These are phyloP conservation scores for Calidris pygmaea DNA, from an alignment of 2,113 vertebrate species.

Conservation along the genomic window DNA sequence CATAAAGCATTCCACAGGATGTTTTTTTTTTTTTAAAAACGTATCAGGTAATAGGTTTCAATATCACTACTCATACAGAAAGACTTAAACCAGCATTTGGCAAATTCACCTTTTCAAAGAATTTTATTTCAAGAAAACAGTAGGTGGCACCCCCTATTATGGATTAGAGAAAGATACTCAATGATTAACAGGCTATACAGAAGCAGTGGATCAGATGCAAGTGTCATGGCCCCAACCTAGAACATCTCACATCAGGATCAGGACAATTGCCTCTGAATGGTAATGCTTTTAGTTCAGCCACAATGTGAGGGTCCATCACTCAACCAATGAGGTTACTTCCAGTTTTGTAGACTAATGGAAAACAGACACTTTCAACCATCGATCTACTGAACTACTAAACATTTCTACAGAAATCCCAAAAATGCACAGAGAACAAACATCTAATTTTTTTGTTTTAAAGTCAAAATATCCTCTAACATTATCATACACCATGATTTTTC, in stretches of 20 bases:
- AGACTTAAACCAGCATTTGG: background rate
- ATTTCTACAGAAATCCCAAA: background rate
- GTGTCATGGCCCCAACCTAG: background rate
- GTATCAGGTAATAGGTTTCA: background rate
- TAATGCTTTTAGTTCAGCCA: background rate
- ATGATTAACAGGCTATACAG: rapidly evolving
- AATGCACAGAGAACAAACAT: background rate
- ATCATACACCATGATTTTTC: background rate
- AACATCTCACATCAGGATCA: background rate
- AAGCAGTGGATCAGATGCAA: background rate
- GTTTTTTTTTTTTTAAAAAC: background rate
- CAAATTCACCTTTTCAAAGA: background rate
- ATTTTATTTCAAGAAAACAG: background rate
- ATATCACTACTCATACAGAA: background rate
- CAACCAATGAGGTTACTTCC: background rate
- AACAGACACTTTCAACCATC: background rate
- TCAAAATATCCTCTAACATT: background rate
- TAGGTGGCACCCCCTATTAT: background rate
- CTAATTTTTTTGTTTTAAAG: background rate
- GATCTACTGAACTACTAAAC: background rate
- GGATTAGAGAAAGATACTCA: background rate
- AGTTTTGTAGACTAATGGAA: background rate
- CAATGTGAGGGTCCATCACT: background rate
- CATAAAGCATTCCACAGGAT: background rate
- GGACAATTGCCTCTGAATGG: background rate